A percentile compares a stretch with the other conserved stretches of the same genome.
phyloP scores from a whole-genome alignment of 2,888 invertebrate species.

The Tenthredo scrophulariae region DNA sequence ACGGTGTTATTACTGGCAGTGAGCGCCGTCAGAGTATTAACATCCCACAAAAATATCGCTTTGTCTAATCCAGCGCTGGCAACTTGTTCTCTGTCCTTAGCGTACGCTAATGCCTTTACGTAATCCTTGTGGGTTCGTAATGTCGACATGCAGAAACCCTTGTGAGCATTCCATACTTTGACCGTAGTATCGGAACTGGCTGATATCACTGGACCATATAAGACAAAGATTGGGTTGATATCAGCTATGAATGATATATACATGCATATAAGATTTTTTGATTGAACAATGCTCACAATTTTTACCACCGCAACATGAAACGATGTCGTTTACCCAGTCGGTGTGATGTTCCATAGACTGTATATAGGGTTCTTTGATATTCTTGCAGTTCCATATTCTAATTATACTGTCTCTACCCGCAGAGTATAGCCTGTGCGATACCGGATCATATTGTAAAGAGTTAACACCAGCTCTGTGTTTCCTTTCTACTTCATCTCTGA shows the following conservation, averaged over 20 bases:
- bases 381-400: constrained; percentile 89
- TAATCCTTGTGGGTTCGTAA: constrained; percentile 98
- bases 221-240: not conserved
- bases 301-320: constrained; percentile 97
- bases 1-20: constrained; percentile 99
- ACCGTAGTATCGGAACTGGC: constrained; percentile 99
- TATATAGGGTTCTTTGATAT: constrained; percentile 87
- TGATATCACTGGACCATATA: constrained; percentile 89
- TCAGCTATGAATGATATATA: too few relatives aligned
- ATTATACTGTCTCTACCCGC: constrained; percentile 99
- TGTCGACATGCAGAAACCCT: constrained; percentile 99
- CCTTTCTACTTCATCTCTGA: constrained; percentile 96
- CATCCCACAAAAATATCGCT: constrained; percentile 99
- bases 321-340: constrained; percentile 99
- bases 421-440: constrained; percentile 93
- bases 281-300: constrained; percentile 84
- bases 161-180: constrained; percentile 99
- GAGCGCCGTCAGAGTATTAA: constrained; percentile 97
- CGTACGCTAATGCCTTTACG: constrained; percentile 98
- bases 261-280: too few relatives aligned
- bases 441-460: constrained; percentile 95
- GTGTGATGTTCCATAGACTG: constrained; percentile 99
- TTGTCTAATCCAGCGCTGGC: constrained; percentile 98
- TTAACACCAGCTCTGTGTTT: constrained; percentile 97
- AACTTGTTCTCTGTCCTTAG: constrained; percentile 96